Evolutionary conservation across 1,140 invertebrate genomes (phyloP), one percentile per base, ranked within the genome.

Genomic region (Chymomyza costata): DNA sequence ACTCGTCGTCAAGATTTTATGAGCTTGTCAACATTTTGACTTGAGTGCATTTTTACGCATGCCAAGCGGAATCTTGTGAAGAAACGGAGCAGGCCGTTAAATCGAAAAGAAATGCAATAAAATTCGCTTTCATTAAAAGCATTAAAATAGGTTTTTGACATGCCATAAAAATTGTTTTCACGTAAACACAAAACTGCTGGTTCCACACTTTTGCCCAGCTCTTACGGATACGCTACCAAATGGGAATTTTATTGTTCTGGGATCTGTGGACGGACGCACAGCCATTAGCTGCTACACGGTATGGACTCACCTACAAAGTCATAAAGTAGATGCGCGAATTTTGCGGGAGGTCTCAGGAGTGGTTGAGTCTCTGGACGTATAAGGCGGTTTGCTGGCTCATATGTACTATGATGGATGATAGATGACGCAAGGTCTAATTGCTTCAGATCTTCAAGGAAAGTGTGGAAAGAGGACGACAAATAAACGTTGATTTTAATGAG

Each of bases 81-180:
- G 30, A 25, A 17, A 3, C 41, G 41, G 35, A 16, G 37, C 15
- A 17, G 71, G 73, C 63, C 49, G 59, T 78, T 73, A 78, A 78
- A 78, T 78, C 73, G 73, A 73, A 78, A 78, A 80, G 73, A 81
- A 80, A 80, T 78, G 73, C 67, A 78, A 80, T 78, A 78, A 78
- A 78, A 78, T 80, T 78, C 63, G 67, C 73, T 80, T 80, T 78
- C 73, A 78, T 78, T 78, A 78, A 78, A 80, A 78, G 73, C 73
- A 78, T 78, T 78, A 78, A 78, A 80, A 78, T 78, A 73, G 73
- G 73, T 80, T 78, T 80, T 80, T 80, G 73, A 80, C 73, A 80
- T 80, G 73, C 73, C 73, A 78, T 78, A 78, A 78, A 78, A 78
- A 78, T 78, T 78, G 67, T 78, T 78, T 78, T 43, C 73, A 78